phyloP scores from a whole-genome alignment of 2,113 vertebrate genomes.

The Myodes glareolus region DNA sequence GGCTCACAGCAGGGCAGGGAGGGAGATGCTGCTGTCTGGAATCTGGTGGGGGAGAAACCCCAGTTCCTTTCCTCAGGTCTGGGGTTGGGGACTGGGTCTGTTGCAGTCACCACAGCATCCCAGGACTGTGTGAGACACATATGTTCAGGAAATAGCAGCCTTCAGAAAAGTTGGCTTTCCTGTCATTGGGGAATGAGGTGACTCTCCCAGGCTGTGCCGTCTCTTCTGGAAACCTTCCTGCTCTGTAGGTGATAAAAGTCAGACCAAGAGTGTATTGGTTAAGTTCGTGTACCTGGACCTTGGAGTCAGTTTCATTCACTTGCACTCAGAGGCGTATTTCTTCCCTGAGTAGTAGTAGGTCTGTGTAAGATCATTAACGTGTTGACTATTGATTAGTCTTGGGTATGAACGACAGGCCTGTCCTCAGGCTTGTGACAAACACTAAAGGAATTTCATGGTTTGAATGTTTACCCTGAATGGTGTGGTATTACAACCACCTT shows the following conservation, averaged over 20 bases:
- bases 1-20: neutral
- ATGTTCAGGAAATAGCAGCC: neutral
- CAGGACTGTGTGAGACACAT: neutral
- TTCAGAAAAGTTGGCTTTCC: neutral
- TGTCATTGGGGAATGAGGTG: neutral
- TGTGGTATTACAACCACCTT: neutral
- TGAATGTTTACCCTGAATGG: neutral
- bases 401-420: neutral
- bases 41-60: neutral
- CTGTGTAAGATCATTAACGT: neutral
- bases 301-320: neutral
- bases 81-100: neutral
- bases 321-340: neutral
- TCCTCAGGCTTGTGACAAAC: too few species aligned
- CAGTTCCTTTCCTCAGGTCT: neutral
- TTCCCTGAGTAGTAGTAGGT: neutral
- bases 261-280: neutral
- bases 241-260: neutral
- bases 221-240: neutral
- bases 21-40: neutral
- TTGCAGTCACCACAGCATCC: neutral
- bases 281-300: neutral
- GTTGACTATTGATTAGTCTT: neutral
- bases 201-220: neutral
- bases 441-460: neutral